Evolutionary conservation across 1,140 invertebrate genomes (phyloP).

Genomic region (Pseudomyrmex flavicornis): DNA sequence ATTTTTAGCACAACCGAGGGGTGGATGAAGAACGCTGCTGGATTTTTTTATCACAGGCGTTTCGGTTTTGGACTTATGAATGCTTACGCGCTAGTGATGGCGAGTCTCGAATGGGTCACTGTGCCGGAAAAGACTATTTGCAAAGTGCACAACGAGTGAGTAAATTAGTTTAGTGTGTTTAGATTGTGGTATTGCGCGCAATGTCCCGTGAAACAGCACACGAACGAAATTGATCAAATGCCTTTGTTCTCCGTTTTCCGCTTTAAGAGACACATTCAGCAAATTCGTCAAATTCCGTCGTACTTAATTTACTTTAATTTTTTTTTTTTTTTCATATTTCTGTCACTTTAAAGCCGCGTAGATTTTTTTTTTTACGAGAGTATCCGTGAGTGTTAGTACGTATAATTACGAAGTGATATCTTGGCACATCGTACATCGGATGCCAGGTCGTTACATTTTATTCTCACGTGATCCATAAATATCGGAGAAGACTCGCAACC

Average conservation of each 20-base stretch:
- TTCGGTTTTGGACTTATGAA: conserved; percentile 98
- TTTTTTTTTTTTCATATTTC: not conserved
- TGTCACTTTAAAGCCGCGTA: too few relatives aligned
- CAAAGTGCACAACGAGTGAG: conserved; percentile 72
- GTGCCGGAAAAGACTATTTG: conserved; percentile 91
- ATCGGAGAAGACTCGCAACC: not conserved
- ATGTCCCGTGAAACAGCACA: not conserved
- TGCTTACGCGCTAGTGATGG: conserved; percentile 90
- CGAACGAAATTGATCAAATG: conserved; percentile 38
- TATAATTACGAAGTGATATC: not conserved
- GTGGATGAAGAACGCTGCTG: conserved; percentile 91
- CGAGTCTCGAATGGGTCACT: conserved; percentile 91
- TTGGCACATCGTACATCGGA: not conserved
- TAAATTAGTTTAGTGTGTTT: conserved; percentile 41
- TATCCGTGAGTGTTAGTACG: not conserved
- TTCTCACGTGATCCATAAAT: not conserved
- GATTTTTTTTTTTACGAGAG: too few relatives aligned
- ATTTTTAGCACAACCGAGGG: conserved; percentile 87
- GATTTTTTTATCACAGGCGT: conserved; percentile 90
- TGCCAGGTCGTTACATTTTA: conserved; percentile 6
- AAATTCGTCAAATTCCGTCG: not conserved
- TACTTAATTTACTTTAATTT: not conserved
- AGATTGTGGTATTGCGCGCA: not conserved
- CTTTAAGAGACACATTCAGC: not conserved
- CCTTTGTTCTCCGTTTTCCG: not conserved